Percentiles rank a stretch among this genome's conserved stretches.
Conservation (phyloP, 2,113 vertebrate genomes). For the Zapornia atra region DNA sequence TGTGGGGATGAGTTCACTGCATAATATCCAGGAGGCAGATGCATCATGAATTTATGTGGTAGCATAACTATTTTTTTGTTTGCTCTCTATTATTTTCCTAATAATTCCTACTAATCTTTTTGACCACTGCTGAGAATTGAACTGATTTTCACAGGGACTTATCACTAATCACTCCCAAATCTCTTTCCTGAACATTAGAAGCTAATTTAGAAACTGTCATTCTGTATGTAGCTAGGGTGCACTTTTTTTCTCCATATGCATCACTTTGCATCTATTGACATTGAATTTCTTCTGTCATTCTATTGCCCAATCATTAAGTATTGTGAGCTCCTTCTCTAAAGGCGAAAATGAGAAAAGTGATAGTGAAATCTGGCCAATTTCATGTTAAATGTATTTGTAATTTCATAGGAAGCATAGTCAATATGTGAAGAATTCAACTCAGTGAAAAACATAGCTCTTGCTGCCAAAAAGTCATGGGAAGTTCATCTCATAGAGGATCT, state of each 20-base stretch:
- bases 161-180: background rate
- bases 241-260: background rate
- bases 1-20: background rate
- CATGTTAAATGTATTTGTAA: conserved; percentile 26
- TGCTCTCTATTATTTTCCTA: background rate
- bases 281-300: conserved; percentile 24
- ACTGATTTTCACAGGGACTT: conserved; percentile 33
- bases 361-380: conserved; percentile 10
- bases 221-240: background rate
- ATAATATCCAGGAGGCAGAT: background rate
- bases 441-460: background rate
- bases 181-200: background rate
- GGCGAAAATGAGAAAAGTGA: conserved; percentile 36
- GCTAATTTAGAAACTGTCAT: conserved; percentile 17
- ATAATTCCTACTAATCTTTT: conserved; percentile 19
- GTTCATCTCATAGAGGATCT: background rate
- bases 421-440: background rate
- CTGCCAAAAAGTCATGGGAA: conserved; percentile 7
- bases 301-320: conserved; percentile 34
- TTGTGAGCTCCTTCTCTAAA: conserved; percentile 29
- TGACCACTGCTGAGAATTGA: background rate
- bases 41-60: background rate
- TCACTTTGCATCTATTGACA: conserved; percentile 27
- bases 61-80: background rate
- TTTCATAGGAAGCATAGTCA: conserved; percentile 6